Base-by-base conservation (phyloP, 1,140 invertebrate species). In the Paracyclopina nana region DNA sequence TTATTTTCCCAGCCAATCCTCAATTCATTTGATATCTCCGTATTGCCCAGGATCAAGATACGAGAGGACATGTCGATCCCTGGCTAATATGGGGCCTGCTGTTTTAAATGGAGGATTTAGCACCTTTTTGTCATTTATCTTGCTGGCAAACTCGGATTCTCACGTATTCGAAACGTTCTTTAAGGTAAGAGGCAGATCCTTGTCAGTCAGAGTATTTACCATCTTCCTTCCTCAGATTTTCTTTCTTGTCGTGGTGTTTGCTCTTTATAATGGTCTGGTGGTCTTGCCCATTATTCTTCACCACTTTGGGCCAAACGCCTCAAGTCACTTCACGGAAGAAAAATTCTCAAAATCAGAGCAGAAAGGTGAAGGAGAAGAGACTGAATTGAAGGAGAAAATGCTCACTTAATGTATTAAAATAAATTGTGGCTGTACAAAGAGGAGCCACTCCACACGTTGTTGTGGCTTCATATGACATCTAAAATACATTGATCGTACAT, bases 181-280 rank as follows among this genome's bases (percentile, higher is more conserved):
- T 53, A 69, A 67, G 68, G 73, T 48, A 48, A 40, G 14, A 11
- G n/a, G 2, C 2, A 29, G 2, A 38, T 38, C 5, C 34, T 2
- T 38, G 34, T 5, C 34, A 38, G n/a, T 38, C 34, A 38, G 2
- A n/a, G 14, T 38, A 9, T 38, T 14, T 31, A 8, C 20, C 14
- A 16, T 20, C 34, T 4, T 38, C 20, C n/a, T 70, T 57, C 71
- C 70, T 53, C 70, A 68, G 66, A 79, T 82, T 58, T 72, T 73
- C 54, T 68, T 67, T 40, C 62, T 65, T 16, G 71, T 73, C 18
- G 71, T 72, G 5, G 50, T 70, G 14, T 72, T 72, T 57, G 72
- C 72, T 20, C 58, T 73, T 26, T 74, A 71, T 58, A 70, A 74
- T 57, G 72, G 70, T 26, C 57, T 74, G 25, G 59, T 68, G 40